These are phyloP conservation scores for Agrypnus murinus DNA, from an alignment of 2,888 invertebrate species.

Conservation along the genomic window DNA sequence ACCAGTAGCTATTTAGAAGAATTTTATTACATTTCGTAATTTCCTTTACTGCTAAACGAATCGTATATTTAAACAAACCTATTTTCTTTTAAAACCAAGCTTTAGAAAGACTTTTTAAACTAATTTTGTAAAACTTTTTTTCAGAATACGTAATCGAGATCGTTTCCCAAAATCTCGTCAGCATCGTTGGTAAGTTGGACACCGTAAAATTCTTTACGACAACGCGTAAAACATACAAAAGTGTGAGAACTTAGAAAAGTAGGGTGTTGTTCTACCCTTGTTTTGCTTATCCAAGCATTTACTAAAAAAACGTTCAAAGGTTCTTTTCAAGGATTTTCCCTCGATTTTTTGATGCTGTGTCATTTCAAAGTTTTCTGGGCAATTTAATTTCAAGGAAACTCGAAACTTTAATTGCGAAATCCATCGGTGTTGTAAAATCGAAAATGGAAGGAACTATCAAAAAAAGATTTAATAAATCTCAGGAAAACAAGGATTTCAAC, in stretches of 20 bases:
- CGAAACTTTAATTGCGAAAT: not conserved
- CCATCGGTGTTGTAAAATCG: not conserved
- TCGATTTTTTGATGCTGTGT: not conserved
- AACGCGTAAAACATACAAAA: slow-evolving; percentile 51
- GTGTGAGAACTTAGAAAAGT: slow-evolving; percentile 23
- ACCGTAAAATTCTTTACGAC: slow-evolving; percentile 52
- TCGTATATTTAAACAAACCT: no score
- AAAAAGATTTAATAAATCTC: slow-evolving; percentile 41
- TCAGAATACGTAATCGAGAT: slow-evolving; percentile 36
- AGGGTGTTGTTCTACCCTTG: slow-evolving; percentile 32
- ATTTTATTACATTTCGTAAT: not conserved
- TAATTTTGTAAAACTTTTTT: slow-evolving; percentile 38
- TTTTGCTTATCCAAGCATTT: slow-evolving; percentile 34
- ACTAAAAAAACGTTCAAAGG: not conserved
- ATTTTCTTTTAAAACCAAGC: not conserved
- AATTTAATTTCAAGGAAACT: not conserved
- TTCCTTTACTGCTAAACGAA: not conserved
- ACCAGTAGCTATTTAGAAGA: no score
- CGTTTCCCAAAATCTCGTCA: slow-evolving; percentile 31
- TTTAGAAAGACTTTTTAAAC: slow-evolving; percentile 15
- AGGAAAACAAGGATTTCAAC: slow-evolving; percentile 36
- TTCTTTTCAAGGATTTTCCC: not conserved
- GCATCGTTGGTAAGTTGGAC: slow-evolving; percentile 49
- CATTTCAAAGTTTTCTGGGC: not conserved
- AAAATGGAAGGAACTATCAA: slow-evolving; percentile 26